Evolutionary conservation across 2,888 invertebrate genomes (phyloP).

Genomic region (Scaeva pyrastri): DNA sequence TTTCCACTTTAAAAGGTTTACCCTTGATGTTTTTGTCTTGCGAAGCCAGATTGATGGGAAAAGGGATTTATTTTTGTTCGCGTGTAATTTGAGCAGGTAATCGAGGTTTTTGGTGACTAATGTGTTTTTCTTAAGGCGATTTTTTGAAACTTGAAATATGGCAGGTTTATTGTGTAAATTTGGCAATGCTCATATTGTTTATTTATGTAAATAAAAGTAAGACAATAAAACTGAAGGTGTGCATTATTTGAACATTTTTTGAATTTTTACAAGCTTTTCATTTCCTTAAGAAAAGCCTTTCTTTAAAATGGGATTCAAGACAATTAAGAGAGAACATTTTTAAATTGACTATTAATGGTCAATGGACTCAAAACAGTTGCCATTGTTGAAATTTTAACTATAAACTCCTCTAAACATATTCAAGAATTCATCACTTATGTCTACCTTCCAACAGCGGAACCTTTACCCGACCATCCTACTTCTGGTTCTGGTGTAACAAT

Average conservation of each 20-base stretch:
- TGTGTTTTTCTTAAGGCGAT: slow-evolving; percentile 8
- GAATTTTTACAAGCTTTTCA: too few species aligned
- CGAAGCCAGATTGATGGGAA: not conserved
- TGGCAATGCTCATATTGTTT: too few species aligned
- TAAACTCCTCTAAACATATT: too few species aligned
- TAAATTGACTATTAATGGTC: too few species aligned
- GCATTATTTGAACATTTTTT: too few species aligned
- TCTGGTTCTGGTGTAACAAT: not conserved
- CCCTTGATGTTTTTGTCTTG: not conserved
- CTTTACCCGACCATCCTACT: not conserved
- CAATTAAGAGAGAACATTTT: too few species aligned
- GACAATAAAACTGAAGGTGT: too few species aligned
- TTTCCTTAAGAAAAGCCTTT: too few species aligned
- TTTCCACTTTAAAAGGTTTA: not conserved
- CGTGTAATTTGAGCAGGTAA: not conserved
- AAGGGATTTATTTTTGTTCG: not conserved
- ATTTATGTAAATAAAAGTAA: too few species aligned
- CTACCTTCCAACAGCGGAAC: not conserved
- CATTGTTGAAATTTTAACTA: too few species aligned
- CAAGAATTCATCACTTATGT: not conserved
- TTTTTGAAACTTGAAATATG: not conserved
- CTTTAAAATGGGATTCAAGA: too few species aligned
- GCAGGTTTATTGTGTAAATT: not conserved
- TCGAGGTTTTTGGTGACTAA: slow-evolving; percentile 1
- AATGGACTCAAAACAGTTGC: too few species aligned